Evolutionary conservation across 2,888 invertebrate genomes (phyloP).

Genomic region (Mallateleia sp.): DNA sequence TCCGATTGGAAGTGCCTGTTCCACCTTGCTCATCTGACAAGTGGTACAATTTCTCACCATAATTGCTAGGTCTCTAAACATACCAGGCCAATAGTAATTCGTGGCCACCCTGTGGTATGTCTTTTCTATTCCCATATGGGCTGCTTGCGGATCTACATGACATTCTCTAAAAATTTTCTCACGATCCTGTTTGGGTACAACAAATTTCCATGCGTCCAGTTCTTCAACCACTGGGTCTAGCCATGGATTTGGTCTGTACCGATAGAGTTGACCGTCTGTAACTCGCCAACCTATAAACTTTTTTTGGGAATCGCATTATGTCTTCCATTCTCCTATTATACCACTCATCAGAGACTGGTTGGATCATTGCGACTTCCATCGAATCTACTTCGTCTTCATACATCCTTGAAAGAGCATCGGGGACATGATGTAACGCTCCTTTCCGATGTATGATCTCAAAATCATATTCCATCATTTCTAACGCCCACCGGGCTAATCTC

Average conservation of each 20-base stretch:
- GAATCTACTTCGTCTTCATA: constrained; percentile 30
- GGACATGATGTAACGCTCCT: constrained; percentile 56
- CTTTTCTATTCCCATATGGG: constrained; percentile 14
- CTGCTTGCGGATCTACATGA: constrained; percentile 13
- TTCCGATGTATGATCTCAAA: constrained; percentile 61
- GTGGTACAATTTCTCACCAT: constrained; percentile 16
- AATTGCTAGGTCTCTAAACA: constrained; percentile 21
- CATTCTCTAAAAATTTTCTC: constrained; percentile 9
- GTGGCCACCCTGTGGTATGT: constrained; percentile 31
- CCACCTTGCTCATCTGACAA: constrained; percentile 37
- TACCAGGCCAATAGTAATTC: constrained; percentile 50
- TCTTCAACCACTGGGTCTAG: constrained; percentile 40
- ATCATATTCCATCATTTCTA: constrained; percentile 71
- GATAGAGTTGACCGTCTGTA: constrained; percentile 37
- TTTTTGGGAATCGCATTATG: constrained; percentile 31
- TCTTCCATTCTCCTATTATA: constrained; percentile 28
- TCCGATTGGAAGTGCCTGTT: background rate
- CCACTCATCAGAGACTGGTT: constrained; percentile 42
- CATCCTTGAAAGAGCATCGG: constrained; percentile 68
- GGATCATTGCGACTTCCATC: background rate
- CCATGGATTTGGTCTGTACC: constrained; percentile 29
- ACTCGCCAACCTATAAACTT: constrained; percentile 63
- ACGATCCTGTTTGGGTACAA: constrained; percentile 58
- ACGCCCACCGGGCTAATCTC: constrained; percentile 79
- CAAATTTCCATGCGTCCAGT: constrained; percentile 74